phyloP scores from a whole-genome alignment of 2,797 vertebrate species.

The Chelon auratus region DNA sequence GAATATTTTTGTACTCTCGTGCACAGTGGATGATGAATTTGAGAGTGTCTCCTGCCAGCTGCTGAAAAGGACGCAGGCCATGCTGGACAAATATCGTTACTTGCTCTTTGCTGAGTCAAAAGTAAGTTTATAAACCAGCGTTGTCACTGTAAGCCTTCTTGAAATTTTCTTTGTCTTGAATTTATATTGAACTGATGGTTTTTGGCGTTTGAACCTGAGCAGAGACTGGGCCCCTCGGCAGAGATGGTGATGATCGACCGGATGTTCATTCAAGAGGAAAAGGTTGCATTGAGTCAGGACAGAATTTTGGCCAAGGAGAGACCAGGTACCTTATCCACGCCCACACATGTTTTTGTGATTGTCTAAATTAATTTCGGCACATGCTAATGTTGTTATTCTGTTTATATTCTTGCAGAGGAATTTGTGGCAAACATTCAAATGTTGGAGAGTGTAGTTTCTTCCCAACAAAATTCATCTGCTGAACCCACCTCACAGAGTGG shows the following conservation, averaged over 20 bases:
- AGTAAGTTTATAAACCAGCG: slow-evolving; percentile 81
- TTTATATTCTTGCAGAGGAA: slow-evolving; percentile 85
- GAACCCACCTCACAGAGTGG: slow-evolving; percentile 62
- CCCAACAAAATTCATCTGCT: slow-evolving; percentile 62
- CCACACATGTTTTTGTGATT: not conserved
- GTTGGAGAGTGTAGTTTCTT: slow-evolving; percentile 73
- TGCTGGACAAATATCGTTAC: slow-evolving; percentile 96
- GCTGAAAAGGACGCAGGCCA: slow-evolving; percentile 92
- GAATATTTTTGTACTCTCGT: slow-evolving; percentile 10
- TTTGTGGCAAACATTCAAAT: slow-evolving; percentile 86
- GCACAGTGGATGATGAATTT: slow-evolving; percentile 94
- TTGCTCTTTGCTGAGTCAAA: slow-evolving; percentile 94
- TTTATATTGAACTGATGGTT: slow-evolving; percentile 59
- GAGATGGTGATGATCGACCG: slow-evolving; percentile 99
- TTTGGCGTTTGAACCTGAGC: slow-evolving; percentile 68
- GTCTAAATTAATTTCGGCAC: not conserved
- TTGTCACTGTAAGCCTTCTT: not conserved
- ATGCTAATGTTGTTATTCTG: not conserved
- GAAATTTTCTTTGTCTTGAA: slow-evolving; percentile 12
- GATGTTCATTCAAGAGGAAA: slow-evolving; percentile 98
- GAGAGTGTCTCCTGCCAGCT: slow-evolving; percentile 92
- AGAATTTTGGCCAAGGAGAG: slow-evolving; percentile 92
- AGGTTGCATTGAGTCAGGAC: slow-evolving; percentile 89
- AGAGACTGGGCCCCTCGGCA: slow-evolving; percentile 94
- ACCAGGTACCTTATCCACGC: slow-evolving; percentile 83